Evolutionary conservation across 2,888 invertebrate species (phyloP).

Genomic region (Andrena fulva): DNA sequence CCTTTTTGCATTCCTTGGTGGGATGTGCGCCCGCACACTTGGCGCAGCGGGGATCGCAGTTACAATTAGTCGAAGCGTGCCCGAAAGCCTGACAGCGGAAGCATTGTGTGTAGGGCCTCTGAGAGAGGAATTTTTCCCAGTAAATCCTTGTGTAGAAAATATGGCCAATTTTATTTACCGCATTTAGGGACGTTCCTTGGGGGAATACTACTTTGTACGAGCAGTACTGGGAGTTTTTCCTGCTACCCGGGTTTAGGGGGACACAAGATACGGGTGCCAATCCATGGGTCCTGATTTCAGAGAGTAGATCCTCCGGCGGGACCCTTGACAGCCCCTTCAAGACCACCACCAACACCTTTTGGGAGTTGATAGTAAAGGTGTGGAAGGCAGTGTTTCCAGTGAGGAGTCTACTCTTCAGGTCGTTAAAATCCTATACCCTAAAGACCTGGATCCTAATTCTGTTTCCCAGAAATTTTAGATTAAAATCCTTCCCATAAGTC

Average conservation of each 20-base stretch:
- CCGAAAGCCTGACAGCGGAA: background rate
- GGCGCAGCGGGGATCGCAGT: background rate
- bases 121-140: background rate
- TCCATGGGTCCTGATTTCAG: background rate
- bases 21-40: background rate
- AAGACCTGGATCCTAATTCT: background rate
- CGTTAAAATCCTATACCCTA: background rate
- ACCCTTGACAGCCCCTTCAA: background rate
- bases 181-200: background rate
- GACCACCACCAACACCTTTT: background rate
- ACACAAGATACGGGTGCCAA: background rate
- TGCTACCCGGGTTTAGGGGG: background rate
- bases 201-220: background rate
- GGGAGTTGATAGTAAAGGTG: background rate
- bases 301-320: background rate
- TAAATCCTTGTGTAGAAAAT: background rate
- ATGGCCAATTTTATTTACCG: background rate
- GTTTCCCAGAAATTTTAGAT: background rate
- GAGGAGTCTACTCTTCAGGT: background rate
- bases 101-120: background rate
- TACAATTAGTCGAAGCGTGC: background rate
- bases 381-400: background rate
- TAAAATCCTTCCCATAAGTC: background rate
- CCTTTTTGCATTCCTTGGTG: no score
- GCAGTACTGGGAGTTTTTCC: background rate